These are phyloP conservation scores for Morus bassanus DNA, from an alignment of 2,797 vertebrate species.

Conservation along the genomic window DNA sequence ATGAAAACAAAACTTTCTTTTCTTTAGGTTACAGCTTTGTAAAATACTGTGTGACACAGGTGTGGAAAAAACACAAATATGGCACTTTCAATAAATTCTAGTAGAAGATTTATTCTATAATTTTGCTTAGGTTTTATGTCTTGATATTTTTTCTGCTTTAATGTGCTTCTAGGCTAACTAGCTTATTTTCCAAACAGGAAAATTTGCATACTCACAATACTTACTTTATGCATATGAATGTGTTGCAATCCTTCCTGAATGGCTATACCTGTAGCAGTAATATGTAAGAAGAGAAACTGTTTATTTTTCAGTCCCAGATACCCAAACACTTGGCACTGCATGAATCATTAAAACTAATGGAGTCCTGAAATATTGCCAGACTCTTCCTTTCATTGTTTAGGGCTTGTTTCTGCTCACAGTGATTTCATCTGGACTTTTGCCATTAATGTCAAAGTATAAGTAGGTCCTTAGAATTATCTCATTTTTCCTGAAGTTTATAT, in stretches of 20 bases:
- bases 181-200: neutral
- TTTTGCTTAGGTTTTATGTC: neutral
- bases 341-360: conserved; percentile 30
- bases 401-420: neutral
- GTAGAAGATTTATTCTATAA: neutral
- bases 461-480: neutral
- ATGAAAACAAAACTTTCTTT: neutral
- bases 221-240: neutral
- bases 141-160: neutral
- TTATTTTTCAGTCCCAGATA: neutral
- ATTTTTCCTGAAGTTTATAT: neutral
- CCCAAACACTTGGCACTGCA: neutral
- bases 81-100: neutral
- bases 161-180: neutral
- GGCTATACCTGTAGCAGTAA: neutral
- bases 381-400: conserved; percentile 8
- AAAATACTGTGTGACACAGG: neutral
- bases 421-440: conserved; percentile 16
- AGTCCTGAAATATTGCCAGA: conserved; percentile 24
- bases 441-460: conserved; percentile 12
- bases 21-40: neutral
- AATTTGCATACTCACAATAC: neutral
- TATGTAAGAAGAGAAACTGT: neutral
- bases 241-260: neutral
- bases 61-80: neutral